Base-by-base conservation (phyloP, 2,797 vertebrate genomes). In the Gymnopithys bicolor region DNA sequence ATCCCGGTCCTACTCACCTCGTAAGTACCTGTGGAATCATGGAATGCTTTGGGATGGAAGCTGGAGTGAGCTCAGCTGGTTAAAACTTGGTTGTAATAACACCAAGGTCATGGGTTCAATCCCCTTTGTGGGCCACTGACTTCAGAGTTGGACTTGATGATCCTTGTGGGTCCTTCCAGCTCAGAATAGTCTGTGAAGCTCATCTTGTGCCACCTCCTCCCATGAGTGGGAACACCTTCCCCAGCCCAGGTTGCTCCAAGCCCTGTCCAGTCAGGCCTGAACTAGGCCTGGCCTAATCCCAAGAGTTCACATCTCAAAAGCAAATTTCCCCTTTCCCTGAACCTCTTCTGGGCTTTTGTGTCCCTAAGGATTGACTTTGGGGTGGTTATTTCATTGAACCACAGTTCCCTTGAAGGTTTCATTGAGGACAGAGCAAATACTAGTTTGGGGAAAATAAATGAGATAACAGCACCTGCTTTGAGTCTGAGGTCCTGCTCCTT, bases 1-100 rank as follows among this genome's bases (percentile, higher is more conserved):
- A 80, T 99, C 99, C 70, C 98, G 99, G 8, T 99, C 99, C 43
- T 99, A 99, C 89, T 99, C 99, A 46, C 99, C 99, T 92, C 98
- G 99, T 99, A 98, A 99, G 99, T 97, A 79, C 4, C 4, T 32
- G 0, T 1, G 27, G 30, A 5, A 5, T 59, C 17, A 0, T 3
- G 58, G 21, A 5, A 4, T 64, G 71, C 7, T 3, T 45, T 39
- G 80, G 51, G 3, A 13, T 58, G 80, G 49, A 70, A 49, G 43
- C 32, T 41, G 39, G 12, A 12, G 15, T 41, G 13, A 15, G 39
- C 39, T 41, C 39, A 39, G 39, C 15, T 41, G 39, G 39, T 41
- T 41, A 41, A 41, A 41, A 41, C 39, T 15, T 41, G 39, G 39
- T 15, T 41, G 39, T 41, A 41, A 41, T 15, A 41, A 41, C 12